Conservation (phyloP, 2,888 invertebrate genomes). For the Limenitis camilla region DNA sequence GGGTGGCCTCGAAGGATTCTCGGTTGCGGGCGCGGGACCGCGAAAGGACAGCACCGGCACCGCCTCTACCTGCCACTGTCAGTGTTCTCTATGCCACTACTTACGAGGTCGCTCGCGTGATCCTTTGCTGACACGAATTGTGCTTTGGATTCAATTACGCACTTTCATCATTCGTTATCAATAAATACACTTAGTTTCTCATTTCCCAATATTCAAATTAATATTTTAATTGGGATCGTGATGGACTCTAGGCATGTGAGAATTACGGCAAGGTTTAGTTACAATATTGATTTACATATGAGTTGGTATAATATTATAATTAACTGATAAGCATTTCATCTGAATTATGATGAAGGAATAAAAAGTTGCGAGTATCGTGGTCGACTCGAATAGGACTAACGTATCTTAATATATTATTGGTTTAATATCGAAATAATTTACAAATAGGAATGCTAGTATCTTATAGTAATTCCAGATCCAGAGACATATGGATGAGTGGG, state of each 20-base stretch:
- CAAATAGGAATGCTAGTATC: too few species aligned
- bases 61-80: conserved; percentile 27
- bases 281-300: conserved; percentile 51
- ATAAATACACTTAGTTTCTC: background rate
- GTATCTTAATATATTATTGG: background rate
- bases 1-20: conserved; percentile 69
- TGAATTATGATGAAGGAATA: conserved; percentile 4
- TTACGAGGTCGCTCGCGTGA: conserved; percentile 30
- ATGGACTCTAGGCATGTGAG: conserved; percentile 7
- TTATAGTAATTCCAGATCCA: too few species aligned
- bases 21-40: conserved; percentile 54
- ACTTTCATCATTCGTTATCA: background rate
- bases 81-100: conserved; percentile 5
- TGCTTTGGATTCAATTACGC: background rate
- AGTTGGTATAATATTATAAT: conserved; percentile 60
- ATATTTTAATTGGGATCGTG: conserved; percentile 10
- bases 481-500: too few species aligned
- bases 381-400: background rate
- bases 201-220: conserved; percentile 11
- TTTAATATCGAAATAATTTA: background rate
- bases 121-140: background rate
- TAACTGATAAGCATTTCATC: conserved; percentile 40
- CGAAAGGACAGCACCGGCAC: conserved; percentile 33
- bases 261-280: conserved; percentile 8
- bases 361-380: conserved; percentile 16